phyloP scores from a whole-genome alignment of 2,797 vertebrate species.

The Catamblyrhynchus diadema region DNA sequence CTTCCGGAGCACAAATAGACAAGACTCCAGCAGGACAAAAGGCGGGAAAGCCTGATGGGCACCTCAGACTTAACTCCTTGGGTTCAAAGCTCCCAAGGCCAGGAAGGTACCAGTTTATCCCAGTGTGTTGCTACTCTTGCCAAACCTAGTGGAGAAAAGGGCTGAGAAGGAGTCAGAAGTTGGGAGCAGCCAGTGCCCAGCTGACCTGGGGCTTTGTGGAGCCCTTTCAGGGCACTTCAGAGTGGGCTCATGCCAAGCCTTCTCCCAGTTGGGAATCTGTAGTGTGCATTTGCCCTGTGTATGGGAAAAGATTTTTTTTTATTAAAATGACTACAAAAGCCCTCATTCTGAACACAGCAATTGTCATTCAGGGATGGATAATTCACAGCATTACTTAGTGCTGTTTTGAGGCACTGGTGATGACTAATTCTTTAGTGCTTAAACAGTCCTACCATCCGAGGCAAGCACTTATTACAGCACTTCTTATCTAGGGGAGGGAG shows the following conservation, averaged over 20 bases:
- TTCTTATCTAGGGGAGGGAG: slow-evolving; percentile 61
- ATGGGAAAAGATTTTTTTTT: background rate
- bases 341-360: background rate
- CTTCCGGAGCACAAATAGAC: background rate
- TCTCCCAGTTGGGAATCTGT: background rate
- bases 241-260: background rate
- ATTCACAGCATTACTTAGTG: slow-evolving; percentile 1
- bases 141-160: background rate
- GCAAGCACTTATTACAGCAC: slow-evolving; percentile 56
- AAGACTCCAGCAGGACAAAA: background rate
- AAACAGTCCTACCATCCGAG: background rate
- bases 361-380: background rate
- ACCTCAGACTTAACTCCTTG: background rate
- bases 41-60: background rate
- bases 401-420: background rate
- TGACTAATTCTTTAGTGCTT: slow-evolving; percentile 7
- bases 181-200: background rate
- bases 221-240: background rate
- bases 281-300: background rate
- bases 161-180: background rate
- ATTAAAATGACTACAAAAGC: background rate
- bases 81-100: background rate
- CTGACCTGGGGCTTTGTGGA: background rate
- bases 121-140: background rate
- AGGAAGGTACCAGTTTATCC: background rate